These are phyloP conservation scores for Uloborus diversus DNA, from an alignment of 1,140 invertebrate genomes.

Conservation along the genomic window DNA sequence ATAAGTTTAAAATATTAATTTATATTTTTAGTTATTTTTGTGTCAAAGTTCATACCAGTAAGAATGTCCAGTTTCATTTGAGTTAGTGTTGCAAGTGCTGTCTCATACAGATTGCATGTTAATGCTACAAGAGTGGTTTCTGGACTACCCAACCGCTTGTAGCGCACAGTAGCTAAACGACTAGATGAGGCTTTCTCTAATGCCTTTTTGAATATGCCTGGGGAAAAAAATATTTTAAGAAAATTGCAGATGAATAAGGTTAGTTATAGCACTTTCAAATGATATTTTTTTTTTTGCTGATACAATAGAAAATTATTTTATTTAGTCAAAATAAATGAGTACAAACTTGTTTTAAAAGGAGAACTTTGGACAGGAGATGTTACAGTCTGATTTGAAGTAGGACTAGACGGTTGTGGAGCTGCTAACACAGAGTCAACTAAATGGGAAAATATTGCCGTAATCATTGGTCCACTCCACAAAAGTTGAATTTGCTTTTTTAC, in stretches of 20 bases:
- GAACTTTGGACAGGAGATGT: conserved; percentile 40
- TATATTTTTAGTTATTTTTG: no score
- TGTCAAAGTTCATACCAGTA: no score
- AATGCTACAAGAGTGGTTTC: conserved; percentile 82
- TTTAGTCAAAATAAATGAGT: background rate
- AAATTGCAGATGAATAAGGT: background rate
- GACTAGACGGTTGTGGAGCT: conserved; percentile 37
- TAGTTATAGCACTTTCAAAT: background rate
- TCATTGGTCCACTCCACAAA: conserved; percentile 81
- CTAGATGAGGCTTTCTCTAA: conserved; percentile 64
- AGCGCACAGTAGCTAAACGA: conserved; percentile 31
- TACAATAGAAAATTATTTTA: background rate
- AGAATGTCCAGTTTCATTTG: conserved; percentile 94
- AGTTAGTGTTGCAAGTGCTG: conserved; percentile 85
- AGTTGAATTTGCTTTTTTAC: conserved; percentile 84
- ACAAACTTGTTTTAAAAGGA: conserved; percentile 44
- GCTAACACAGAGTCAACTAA: conserved; percentile 61
- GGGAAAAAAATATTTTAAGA: background rate
- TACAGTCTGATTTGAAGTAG: conserved; percentile 26
- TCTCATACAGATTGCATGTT: conserved; percentile 92
- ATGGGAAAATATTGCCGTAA: conserved; percentile 68
- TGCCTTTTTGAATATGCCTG: conserved; percentile 66
- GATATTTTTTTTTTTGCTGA: background rate
- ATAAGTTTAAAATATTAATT: no score
- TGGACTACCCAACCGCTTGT: conserved; percentile 76